Evolutionary conservation across 2,113 vertebrate species (phyloP).

Genomic region (Chaenocephalus aceratus): DNA sequence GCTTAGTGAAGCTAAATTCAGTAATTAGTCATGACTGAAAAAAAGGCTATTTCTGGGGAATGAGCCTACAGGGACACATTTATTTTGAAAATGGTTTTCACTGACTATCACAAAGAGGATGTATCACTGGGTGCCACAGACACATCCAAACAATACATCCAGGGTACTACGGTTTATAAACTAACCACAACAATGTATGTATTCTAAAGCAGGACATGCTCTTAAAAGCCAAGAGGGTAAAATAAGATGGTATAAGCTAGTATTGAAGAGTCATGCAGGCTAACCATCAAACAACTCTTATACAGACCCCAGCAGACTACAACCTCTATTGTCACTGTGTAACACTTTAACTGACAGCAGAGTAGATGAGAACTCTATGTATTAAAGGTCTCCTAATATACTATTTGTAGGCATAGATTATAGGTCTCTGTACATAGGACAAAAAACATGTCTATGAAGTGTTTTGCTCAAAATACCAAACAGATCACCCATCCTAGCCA

Average conservation of each 20-base stretch:
- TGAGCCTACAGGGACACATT: background rate
- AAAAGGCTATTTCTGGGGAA: conserved; percentile 12
- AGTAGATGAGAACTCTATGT: too few relatives aligned
- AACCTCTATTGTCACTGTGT: too few relatives aligned
- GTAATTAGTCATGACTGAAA: background rate
- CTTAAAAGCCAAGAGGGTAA: background rate
- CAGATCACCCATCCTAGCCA: too few relatives aligned
- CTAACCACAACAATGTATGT: background rate
- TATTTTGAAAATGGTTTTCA: background rate
- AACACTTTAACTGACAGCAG: too few relatives aligned
- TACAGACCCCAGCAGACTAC: too few relatives aligned
- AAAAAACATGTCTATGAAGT: too few relatives aligned
- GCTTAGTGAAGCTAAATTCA: background rate
- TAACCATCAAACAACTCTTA: too few relatives aligned
- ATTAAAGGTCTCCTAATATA: too few relatives aligned
- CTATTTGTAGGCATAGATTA: too few relatives aligned
- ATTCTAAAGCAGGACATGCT: background rate
- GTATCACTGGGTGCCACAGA: background rate
- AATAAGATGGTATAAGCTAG: too few relatives aligned
- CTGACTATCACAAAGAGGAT: background rate
- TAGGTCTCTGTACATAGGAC: too few relatives aligned
- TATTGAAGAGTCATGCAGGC: background rate
- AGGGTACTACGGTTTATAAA: background rate
- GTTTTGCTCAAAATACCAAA: too few relatives aligned
- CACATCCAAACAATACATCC: background rate